A percentile compares a stretch with the other conserved stretches of the same genome.
Evolutionary conservation across 2,888 invertebrate species (phyloP).

Genomic region (Agrotis clavis): DNA sequence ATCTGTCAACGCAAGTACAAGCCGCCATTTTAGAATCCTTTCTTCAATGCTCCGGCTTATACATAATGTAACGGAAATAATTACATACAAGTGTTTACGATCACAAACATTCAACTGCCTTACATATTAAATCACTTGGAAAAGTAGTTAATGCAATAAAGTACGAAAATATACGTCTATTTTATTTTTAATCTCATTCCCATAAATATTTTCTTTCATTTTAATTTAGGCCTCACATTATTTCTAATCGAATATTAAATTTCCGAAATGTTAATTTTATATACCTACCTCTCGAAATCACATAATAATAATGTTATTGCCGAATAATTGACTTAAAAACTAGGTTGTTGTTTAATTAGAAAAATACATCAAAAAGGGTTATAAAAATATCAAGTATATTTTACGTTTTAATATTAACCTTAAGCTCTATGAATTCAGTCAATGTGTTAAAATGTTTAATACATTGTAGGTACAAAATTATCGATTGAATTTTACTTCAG

Average conservation of each 20-base stretch:
- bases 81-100: conserved; percentile 43
- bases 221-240: conserved; percentile 68
- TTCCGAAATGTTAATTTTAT: conserved; percentile 47
- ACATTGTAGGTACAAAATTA: conserved; percentile 26
- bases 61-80: conserved; percentile 10
- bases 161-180: conserved; percentile 69
- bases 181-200: conserved; percentile 59
- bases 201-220: conserved; percentile 57
- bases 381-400: conserved; percentile 75
- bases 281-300: conserved; percentile 72
- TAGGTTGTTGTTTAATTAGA: conserved; percentile 57
- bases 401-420: conserved; percentile 58
- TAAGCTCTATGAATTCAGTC: conserved; percentile 77
- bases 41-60: too few relatives aligned
- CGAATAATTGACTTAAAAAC: conserved; percentile 79
- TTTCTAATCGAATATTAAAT: conserved; percentile 61
- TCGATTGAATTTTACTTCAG: conserved; percentile 1
- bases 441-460: conserved; percentile 40
- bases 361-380: conserved; percentile 68
- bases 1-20: too few relatives aligned
- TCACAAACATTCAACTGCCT: conserved; percentile 77
- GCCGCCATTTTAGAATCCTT: too few relatives aligned
- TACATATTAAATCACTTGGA: conserved; percentile 64
- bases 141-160: conserved; percentile 69
- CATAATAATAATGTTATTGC: conserved; percentile 83